Percentiles rank a stretch among this genome's conserved stretches.
phyloP scores from a whole-genome alignment of 1,140 invertebrate genomes.

The Microplitis demolitor region DNA sequence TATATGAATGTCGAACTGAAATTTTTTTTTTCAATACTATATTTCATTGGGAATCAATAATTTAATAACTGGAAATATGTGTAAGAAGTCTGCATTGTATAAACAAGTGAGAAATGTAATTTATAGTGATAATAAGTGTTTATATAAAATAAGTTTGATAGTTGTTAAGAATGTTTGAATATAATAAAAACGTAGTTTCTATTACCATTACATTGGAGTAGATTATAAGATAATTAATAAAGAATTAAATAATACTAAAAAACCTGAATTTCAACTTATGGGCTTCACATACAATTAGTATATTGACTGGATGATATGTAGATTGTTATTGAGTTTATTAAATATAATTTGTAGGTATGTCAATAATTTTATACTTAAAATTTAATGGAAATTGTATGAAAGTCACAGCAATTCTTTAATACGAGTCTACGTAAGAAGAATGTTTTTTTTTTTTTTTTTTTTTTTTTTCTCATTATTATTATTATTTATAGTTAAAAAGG shows the following conservation, averaged over 20 bases:
- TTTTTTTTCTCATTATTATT: too few species aligned
- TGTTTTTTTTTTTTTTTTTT: too few species aligned
- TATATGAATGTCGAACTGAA: too few species aligned
- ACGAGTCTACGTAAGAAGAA: too few species aligned
- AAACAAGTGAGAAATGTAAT: too few species aligned
- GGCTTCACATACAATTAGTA: slow-evolving; percentile 34
- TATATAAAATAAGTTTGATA: too few species aligned
- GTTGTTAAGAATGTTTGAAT: too few species aligned
- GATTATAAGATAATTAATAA: slow-evolving; percentile 24
- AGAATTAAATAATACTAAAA: slow-evolving; percentile 21
- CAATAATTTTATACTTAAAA: slow-evolving; percentile 11
- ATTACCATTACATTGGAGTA: not conserved
- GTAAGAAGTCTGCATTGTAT: too few species aligned
- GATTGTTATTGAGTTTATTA: slow-evolving; percentile 12
- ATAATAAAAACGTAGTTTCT: too few species aligned
- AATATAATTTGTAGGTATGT: slow-evolving; percentile 14
- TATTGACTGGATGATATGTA: not conserved
- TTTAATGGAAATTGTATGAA: not conserved
- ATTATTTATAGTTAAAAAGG: too few species aligned
- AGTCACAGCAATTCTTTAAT: not conserved
- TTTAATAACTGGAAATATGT: not conserved
- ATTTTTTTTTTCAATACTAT: not conserved
- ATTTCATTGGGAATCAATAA: not conserved
- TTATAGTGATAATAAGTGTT: too few species aligned
- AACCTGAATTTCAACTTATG: slow-evolving; percentile 39